Evolutionary conservation across 2,113 vertebrate species (phyloP).

Genomic region (Cricetomys ansorgei): DNA sequence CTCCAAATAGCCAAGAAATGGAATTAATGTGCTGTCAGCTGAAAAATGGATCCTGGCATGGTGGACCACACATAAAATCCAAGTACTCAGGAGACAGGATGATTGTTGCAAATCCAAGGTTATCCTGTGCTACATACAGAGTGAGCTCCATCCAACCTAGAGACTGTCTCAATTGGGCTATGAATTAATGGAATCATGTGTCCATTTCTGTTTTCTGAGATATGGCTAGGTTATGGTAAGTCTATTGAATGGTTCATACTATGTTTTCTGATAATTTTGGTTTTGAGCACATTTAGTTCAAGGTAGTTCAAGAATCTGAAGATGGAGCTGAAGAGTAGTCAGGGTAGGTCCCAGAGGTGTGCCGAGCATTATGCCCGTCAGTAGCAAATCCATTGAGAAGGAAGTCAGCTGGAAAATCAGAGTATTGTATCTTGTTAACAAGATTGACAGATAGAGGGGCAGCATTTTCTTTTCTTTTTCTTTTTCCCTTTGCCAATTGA

Average conservation of each 20-base stretch:
- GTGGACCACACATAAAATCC: background rate
- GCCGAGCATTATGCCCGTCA: slow-evolving; percentile 7
- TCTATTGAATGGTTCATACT: background rate
- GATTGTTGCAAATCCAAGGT: background rate
- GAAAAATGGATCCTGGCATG: background rate
- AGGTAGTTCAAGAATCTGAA: slow-evolving; percentile 23
- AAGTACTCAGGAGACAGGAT: background rate
- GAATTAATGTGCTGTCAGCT: background rate
- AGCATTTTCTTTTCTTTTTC: background rate
- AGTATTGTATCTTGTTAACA: slow-evolving; percentile 65
- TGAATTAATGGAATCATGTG: background rate
- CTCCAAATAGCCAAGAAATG: background rate
- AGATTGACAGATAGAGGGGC: slow-evolving; percentile 7
- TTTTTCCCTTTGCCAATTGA: slow-evolving; percentile 9
- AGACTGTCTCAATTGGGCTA: background rate
- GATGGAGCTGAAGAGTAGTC: background rate
- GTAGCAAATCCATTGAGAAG: slow-evolving; percentile 55
- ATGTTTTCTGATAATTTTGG: background rate
- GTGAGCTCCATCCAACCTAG: background rate
- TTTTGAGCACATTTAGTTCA: slow-evolving; percentile 43
- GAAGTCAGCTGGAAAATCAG: slow-evolving; percentile 51
- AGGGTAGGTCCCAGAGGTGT: slow-evolving; percentile 44
- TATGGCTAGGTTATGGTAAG: background rate
- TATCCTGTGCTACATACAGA: background rate
- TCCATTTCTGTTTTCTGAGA: background rate